Conservation (phyloP, 2,797 vertebrate genomes). For the Ficedula albicollis region DNA sequence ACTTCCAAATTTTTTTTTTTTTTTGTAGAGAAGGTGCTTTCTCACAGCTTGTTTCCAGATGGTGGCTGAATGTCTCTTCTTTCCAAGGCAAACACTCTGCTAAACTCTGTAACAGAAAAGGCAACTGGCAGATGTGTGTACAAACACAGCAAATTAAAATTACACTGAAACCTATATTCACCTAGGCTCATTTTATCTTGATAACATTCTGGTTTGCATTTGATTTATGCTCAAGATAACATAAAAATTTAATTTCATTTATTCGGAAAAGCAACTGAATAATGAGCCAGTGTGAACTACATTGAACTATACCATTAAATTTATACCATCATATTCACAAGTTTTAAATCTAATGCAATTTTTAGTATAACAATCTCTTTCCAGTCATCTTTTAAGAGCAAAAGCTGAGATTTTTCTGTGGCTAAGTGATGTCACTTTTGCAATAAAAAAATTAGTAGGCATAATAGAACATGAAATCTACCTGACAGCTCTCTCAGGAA, state of each 20-base stretch:
- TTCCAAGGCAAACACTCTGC: neutral
- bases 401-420: neutral
- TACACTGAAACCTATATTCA: neutral
- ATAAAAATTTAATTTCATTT: neutral
- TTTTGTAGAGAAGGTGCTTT: neutral
- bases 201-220: neutral
- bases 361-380: neutral
- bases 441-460: neutral
- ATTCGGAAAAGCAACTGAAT: neutral
- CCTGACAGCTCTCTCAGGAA: neutral
- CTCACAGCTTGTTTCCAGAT: neutral
- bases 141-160: neutral
- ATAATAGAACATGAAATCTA: neutral
- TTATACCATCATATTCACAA: neutral
- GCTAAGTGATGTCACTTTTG: neutral
- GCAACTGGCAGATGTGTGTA: neutral
- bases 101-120: neutral
- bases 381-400: neutral
- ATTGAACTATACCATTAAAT: neutral
- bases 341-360: neutral
- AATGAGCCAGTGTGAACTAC: neutral
- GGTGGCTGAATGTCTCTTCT: neutral
- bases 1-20: neutral
- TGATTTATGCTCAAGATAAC: neutral
- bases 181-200: neutral